Base-by-base conservation (phyloP, 2,797 vertebrate genomes). In the Microctenopoma lineatum region DNA sequence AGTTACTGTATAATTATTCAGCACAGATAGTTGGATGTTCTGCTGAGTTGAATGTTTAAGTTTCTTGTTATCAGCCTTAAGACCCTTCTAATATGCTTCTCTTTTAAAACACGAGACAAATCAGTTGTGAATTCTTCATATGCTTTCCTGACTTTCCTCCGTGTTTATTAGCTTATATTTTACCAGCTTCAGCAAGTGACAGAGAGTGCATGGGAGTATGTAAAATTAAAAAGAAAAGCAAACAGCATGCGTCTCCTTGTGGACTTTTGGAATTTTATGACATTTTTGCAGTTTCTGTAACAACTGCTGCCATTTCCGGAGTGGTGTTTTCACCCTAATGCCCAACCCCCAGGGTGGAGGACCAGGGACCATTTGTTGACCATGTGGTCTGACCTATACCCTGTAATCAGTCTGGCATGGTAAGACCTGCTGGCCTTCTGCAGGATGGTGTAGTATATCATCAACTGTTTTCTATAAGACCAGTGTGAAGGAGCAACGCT, bases 331-430 rank as follows among this genome's bases (percentile, higher is more conserved):
- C 71, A 72, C 44, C 70, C 64, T 38, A 5, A 58, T 73, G 70
- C 81, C 82, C 85, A 81, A 80, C 84, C 86, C 85, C 85, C 85
- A 72, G 68, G 56, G 71, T 60, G 57, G 82, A 85, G 57, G 63
- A 73, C 66, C 67, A 55, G 60, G 78, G 79, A 86, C 87, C 89
- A 90, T 92, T 91, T 92, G 88, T 88, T 87, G 89, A 88, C 86
- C 89, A 89, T 90, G 86, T 88, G 89, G 86, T 89, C 84, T 86
- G 89, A 91, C 87, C 88, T 84, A 84, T 79, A 80, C 76, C 89
- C 90, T 84, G 87, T 89, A 90, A 90, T 90, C 90, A 90, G 88
- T 88, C 87, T 89, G 82, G 82, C 88, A 86, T 86, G 85, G 87
- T 78, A 73, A 78, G 84, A 85, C 87, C 86, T 79, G 81, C 86